These are phyloP conservation scores for Lepus timidus DNA, from an alignment of 2,113 vertebrate genomes.

Conservation along the genomic window DNA sequence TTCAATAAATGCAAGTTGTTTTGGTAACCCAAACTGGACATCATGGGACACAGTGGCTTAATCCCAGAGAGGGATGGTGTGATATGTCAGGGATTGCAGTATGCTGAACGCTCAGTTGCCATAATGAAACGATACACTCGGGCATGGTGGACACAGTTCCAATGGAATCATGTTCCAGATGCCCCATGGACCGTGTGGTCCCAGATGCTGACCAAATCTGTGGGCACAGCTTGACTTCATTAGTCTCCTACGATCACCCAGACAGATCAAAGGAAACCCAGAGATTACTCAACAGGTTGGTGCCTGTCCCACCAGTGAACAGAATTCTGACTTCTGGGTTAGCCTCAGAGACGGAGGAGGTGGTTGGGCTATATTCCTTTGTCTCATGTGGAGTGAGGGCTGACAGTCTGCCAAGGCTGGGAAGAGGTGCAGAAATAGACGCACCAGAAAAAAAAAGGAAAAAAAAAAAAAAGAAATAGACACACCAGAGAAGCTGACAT, in stretches of 20 bases:
- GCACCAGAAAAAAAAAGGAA: neutral
- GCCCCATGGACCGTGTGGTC: neutral
- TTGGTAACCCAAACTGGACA: neutral
- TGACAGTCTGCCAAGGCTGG: neutral
- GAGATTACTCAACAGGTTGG: slow-evolving; percentile 22
- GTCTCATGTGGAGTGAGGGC: neutral
- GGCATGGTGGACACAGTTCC: neutral
- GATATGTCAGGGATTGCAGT: neutral
- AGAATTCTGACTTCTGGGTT: neutral
- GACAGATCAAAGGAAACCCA: slow-evolving; percentile 71
- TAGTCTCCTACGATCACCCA: slow-evolving; percentile 58
- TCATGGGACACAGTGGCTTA: neutral
- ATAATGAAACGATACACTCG: neutral
- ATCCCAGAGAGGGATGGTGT: neutral
- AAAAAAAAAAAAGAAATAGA: neutral
- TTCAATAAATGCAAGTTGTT: neutral
- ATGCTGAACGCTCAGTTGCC: neutral
- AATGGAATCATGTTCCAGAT: neutral
- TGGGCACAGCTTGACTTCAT: slow-evolving; percentile 62
- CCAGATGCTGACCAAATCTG: slow-evolving; percentile 49
- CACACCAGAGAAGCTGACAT: neutral
- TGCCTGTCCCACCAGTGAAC: neutral
- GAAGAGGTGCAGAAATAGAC: neutral
- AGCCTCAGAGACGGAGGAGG: neutral
- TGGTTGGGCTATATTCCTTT: neutral